These are phyloP conservation scores for Uloborus plumipes DNA, from an alignment of 2,888 invertebrate species.

Conservation along the genomic window DNA sequence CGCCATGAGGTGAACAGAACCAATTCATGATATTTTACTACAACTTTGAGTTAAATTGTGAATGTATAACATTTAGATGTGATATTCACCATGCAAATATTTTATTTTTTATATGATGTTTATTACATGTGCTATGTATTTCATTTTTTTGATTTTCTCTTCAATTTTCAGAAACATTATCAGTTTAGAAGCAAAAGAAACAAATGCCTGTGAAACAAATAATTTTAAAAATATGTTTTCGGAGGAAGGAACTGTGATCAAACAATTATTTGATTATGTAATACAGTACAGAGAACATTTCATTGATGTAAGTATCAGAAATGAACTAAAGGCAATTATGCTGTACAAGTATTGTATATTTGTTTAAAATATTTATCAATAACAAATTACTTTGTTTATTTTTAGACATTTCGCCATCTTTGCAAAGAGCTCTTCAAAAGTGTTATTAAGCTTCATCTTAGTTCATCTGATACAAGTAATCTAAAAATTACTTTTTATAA, in stretches of 20 bases:
- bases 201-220: background rate
- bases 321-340: background rate
- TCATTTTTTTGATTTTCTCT: background rate
- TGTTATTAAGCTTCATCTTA: conserved; percentile 69
- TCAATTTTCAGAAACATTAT: conserved; percentile 11
- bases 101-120: background rate
- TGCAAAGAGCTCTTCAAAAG: conserved; percentile 70
- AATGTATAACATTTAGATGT: no score
- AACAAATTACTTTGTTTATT: background rate
- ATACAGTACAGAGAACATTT: conserved; percentile 70
- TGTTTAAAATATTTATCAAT: background rate
- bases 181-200: background rate
- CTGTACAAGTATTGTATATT: background rate
- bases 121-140: background rate
- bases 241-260: conserved; percentile 31
- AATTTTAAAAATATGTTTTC: conserved; percentile 9
- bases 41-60: no score
- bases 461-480: conserved; percentile 44
- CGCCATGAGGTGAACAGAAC: conserved; percentile 48
- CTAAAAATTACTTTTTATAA: background rate
- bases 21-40: no score
- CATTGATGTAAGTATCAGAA: conserved; percentile 69
- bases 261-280: conserved; percentile 62
- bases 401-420: conserved; percentile 70
- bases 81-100: background rate